Conservation (phyloP, 2,888 invertebrate genomes). For the Drosophila neonasuta region DNA sequence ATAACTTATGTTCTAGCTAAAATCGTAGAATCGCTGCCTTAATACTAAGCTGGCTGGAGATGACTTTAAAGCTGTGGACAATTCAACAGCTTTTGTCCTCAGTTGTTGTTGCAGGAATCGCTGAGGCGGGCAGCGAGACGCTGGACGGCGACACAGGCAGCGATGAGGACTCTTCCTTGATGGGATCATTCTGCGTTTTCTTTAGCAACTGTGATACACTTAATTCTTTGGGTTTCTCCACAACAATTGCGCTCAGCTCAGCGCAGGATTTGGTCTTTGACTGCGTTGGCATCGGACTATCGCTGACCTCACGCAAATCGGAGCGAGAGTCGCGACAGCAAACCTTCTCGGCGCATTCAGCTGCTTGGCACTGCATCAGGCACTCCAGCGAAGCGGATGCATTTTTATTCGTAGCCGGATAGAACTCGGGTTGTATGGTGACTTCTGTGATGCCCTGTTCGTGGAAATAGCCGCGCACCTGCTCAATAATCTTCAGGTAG, state of each 20-base stretch:
- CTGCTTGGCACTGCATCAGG: slow-evolving; percentile 76
- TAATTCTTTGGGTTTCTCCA: slow-evolving; percentile 59
- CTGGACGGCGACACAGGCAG: slow-evolving; percentile 37
- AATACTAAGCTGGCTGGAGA: slow-evolving; percentile 29
- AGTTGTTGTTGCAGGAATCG: slow-evolving; percentile 3
- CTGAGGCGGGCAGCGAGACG: slow-evolving; percentile 28
- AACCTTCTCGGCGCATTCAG: slow-evolving; percentile 79
- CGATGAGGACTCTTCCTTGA: background rate
- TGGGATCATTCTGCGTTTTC: slow-evolving; percentile 4
- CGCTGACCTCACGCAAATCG: slow-evolving; percentile 73
- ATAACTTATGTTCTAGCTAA: slow-evolving; percentile 62
- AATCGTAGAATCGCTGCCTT: slow-evolving; percentile 53
- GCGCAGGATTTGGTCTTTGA: slow-evolving; percentile 55
- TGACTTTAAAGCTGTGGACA: slow-evolving; percentile 12
- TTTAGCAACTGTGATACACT: slow-evolving; percentile 48
- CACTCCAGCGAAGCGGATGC: slow-evolving; percentile 76
- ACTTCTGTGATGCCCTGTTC: slow-evolving; percentile 92
- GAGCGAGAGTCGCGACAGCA: slow-evolving; percentile 78
- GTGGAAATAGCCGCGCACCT: slow-evolving; percentile 89
- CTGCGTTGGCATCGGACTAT: slow-evolving; percentile 32
- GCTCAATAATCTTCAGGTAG: slow-evolving; percentile 84
- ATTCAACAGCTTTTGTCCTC: slow-evolving; percentile 17
- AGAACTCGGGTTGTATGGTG: slow-evolving; percentile 94
- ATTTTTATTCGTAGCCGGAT: slow-evolving; percentile 61
- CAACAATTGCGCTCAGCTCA: slow-evolving; percentile 53